These are phyloP conservation scores for Drosophila grimshawi DNA, from an alignment of 1,140 invertebrate species.

Conservation along the genomic window DNA sequence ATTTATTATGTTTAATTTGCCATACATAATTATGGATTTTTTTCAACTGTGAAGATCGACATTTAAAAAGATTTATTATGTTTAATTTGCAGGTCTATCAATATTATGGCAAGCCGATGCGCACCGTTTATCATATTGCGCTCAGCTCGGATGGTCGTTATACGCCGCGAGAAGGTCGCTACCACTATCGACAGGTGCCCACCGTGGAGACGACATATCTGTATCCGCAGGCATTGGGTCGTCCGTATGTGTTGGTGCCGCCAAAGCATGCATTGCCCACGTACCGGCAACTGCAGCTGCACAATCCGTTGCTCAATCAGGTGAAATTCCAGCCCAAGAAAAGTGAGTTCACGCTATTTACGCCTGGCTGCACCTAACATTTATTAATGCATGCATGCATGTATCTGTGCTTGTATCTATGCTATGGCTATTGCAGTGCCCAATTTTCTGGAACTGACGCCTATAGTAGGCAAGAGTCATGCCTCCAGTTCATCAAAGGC, in stretches of 20 bases:
- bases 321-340: slow-evolving; percentile 80
- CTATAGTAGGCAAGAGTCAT: slow-evolving; percentile 68
- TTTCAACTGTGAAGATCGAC: neutral
- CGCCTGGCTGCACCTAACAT: slow-evolving; percentile 30
- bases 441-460: slow-evolving; percentile 74
- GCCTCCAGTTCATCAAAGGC: slow-evolving; percentile 64
- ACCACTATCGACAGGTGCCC: slow-evolving; percentile 71
- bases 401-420: slow-evolving; percentile 4
- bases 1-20: neutral
- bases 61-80: neutral
- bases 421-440: slow-evolving; percentile 44
- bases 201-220: slow-evolving; percentile 82
- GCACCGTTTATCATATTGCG: slow-evolving; percentile 78
- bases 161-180: slow-evolving; percentile 71
- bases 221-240: slow-evolving; percentile 79
- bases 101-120: slow-evolving; percentile 70
- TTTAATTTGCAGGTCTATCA: slow-evolving; percentile 68
- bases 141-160: slow-evolving; percentile 81
- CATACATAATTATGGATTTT: neutral
- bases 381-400: neutral
- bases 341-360: slow-evolving; percentile 46
- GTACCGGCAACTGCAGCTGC: slow-evolving; percentile 75
- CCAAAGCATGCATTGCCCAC: slow-evolving; percentile 64
- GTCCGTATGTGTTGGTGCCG: slow-evolving; percentile 60
- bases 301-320: slow-evolving; percentile 81